phyloP scores from a whole-genome alignment of 2,888 invertebrate species.

The Synergus itoensis region DNA sequence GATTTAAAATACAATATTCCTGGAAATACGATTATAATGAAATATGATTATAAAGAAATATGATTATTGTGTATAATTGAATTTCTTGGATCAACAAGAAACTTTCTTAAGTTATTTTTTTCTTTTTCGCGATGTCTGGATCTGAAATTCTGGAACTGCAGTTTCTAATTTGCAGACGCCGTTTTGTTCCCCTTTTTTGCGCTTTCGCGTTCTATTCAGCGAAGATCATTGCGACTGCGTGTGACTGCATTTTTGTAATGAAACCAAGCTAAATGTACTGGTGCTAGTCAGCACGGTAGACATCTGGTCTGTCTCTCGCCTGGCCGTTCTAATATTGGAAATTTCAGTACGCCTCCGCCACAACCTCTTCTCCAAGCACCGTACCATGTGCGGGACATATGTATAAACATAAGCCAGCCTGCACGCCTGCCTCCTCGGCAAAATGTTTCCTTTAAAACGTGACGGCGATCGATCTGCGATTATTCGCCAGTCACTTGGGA shows the following conservation, averaged over 20 bases:
- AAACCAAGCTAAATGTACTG: constrained; percentile 73
- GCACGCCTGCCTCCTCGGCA: constrained; percentile 59
- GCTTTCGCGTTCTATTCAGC: neutral
- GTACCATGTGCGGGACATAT: constrained; percentile 76
- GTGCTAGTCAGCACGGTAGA: constrained; percentile 62
- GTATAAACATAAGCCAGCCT: constrained; percentile 74
- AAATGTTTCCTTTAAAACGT: constrained; percentile 65
- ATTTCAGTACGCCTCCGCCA: constrained; percentile 71
- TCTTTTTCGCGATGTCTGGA: neutral
- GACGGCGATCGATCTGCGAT: constrained; percentile 65
- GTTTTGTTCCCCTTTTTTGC: neutral
- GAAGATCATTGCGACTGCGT: constrained; percentile 65
- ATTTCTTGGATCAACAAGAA: too few relatives aligned
- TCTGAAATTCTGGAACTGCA: neutral
- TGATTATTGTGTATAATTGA: too few relatives aligned
- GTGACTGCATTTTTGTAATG: constrained; percentile 77
- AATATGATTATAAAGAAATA: too few relatives aligned
- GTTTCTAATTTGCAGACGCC: neutral
- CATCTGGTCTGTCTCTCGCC: constrained; percentile 75
- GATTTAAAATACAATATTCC: neutral
- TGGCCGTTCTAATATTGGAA: constrained; percentile 77
- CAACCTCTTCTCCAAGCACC: constrained; percentile 60
- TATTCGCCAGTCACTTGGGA: constrained; percentile 50
- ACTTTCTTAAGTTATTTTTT: neutral
- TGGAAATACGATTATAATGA: neutral